Evolutionary conservation across 2,888 invertebrate genomes (phyloP).

Genomic region (Lepidonotus clava): DNA sequence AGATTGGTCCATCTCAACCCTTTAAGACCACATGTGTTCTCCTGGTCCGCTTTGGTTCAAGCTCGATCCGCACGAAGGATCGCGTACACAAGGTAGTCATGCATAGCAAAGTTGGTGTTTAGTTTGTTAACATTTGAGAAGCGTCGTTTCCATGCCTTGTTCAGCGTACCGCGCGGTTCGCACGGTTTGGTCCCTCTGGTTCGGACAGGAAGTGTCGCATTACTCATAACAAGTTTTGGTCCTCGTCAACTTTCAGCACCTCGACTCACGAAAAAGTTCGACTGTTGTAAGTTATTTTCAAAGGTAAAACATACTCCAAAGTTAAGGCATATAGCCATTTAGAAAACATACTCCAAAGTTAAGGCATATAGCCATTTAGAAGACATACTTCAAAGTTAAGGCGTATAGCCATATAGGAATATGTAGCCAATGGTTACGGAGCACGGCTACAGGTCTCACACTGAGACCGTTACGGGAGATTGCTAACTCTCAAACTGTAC

Average conservation of each 20-base stretch:
- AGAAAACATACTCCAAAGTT: neutral
- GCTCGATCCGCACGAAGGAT: no score
- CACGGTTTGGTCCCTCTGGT: neutral
- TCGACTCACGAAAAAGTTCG: neutral
- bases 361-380: neutral
- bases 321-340: neutral
- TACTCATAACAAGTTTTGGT: neutral
- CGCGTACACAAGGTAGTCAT: neutral
- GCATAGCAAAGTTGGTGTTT: neutral
- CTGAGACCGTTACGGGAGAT: no score
- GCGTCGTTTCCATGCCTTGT: conserved; percentile 6
- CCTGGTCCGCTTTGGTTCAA: conserved; percentile 24
- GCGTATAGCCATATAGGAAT: neutral
- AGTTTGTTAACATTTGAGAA: neutral
- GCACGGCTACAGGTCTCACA: no score
- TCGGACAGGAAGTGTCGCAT: neutral
- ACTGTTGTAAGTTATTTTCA: neutral
- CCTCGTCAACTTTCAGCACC: conserved; percentile 38
- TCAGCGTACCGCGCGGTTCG: neutral
- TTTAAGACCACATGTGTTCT: neutral
- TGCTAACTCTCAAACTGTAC: no score
- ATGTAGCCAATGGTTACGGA: no score
- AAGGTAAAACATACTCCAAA: neutral
- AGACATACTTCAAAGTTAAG: neutral
- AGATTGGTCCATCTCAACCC: conserved; percentile 7